Evolutionary conservation across 2,797 vertebrate genomes (phyloP).

Genomic region (Clarias fuscus): DNA sequence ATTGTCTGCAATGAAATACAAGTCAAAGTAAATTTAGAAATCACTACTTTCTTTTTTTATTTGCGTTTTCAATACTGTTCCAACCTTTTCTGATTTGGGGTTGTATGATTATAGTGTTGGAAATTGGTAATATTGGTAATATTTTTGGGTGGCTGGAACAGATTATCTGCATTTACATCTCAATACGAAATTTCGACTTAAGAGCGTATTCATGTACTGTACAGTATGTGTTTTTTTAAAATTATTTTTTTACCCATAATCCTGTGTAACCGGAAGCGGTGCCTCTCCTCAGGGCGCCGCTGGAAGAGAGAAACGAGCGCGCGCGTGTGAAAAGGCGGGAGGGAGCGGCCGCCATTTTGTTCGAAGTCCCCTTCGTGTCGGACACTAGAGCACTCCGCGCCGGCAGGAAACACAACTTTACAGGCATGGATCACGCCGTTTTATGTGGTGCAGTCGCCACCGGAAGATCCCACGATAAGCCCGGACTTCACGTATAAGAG

Average conservation of each 20-base stretch:
- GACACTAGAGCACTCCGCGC: slow-evolving; percentile 51
- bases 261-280: neutral
- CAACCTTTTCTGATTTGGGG: too few relatives aligned
- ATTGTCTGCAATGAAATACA: too few relatives aligned
- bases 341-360: slow-evolving; percentile 51
- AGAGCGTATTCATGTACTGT: neutral
- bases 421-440: slow-evolving; percentile 56
- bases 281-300: neutral
- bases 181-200: too few relatives aligned
- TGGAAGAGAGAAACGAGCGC: neutral
- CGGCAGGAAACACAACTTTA: slow-evolving; percentile 37
- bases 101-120: too few relatives aligned
- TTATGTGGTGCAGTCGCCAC: slow-evolving; percentile 52
- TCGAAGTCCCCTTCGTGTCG: slow-evolving; percentile 51
- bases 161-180: too few relatives aligned
- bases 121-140: too few relatives aligned
- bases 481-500: slow-evolving; percentile 67
- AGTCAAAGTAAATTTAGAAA: too few relatives aligned
- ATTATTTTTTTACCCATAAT: neutral
- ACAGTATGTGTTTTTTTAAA: neutral
- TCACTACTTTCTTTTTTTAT: too few relatives aligned
- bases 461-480: slow-evolving; percentile 43
- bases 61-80: too few relatives aligned
- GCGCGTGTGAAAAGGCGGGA: slow-evolving; percentile 30
- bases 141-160: too few relatives aligned